Percentiles rank a stretch among this genome's conserved stretches.
phyloP scores from a whole-genome alignment of 2,888 invertebrate species.

The Melanchra persicariae region DNA sequence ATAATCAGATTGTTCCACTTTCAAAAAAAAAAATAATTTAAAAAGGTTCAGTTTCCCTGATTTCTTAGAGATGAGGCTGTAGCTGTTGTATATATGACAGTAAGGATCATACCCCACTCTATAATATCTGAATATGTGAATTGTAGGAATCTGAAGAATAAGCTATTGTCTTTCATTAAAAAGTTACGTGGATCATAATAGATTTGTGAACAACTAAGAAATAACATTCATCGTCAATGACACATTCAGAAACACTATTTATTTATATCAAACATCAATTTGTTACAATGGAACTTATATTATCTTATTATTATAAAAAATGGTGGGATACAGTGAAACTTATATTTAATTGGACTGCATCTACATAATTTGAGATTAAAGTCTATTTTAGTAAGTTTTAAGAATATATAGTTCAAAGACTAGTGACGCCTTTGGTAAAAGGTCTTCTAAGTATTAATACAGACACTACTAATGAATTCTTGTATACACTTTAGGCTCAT shows the following conservation, averaged over 20 bases:
- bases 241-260: not conserved
- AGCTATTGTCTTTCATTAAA: no score
- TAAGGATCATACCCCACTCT: no score
- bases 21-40: no score
- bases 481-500: not conserved
- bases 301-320: conserved; percentile 8
- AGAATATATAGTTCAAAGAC: conserved; percentile 7
- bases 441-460: not conserved
- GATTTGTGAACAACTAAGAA: conserved; percentile 7
- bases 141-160: no score
- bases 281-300: not conserved
- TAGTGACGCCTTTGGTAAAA: not conserved
- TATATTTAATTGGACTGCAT: not conserved
- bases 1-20: no score
- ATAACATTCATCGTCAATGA: not conserved
- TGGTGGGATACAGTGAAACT: conserved; percentile 1
- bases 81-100: no score
- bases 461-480: no score
- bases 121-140: no score
- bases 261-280: not conserved
- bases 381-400: not conserved
- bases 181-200: not conserved
- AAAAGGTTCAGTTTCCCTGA: not conserved
- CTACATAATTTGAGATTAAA: not conserved
- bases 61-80: not conserved